These are phyloP conservation scores for Pectinophora gossypiella DNA, from an alignment of 1,140 invertebrate species.

Conservation along the genomic window DNA sequence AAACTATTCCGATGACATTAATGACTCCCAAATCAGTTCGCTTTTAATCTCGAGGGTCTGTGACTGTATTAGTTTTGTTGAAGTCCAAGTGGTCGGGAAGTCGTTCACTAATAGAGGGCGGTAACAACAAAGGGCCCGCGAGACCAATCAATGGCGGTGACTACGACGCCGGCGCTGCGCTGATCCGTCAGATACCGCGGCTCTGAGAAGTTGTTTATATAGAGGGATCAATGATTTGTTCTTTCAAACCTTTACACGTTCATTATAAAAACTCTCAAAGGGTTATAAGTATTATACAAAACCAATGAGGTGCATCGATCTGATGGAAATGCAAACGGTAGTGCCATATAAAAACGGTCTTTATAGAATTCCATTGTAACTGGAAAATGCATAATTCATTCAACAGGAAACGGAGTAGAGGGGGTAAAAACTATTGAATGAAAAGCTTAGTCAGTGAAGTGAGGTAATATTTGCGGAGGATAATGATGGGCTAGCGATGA, in stretches of 20 bases:
- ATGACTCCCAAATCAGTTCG: conserved; percentile 52
- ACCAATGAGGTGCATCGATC: not conserved
- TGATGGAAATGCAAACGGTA: not conserved
- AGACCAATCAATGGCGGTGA: conserved; percentile 35
- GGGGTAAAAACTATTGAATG: conserved; percentile 1
- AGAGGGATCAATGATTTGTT: conserved; percentile 12
- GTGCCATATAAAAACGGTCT: not conserved
- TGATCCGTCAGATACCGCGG: conserved; percentile 20
- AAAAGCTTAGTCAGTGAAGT: not conserved
- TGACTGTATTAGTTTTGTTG: conserved; percentile 41
- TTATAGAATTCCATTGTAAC: not conserved
- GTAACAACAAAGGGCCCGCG: conserved; percentile 40
- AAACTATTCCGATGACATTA: conserved; percentile 60
- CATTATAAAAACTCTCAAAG: not conserved
- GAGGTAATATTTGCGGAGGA: not conserved
- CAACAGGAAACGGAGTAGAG: not conserved
- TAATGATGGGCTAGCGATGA: not conserved
- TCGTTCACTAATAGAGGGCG: conserved; percentile 37
- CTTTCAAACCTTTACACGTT: conserved; percentile 7
- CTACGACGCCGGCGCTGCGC: conserved; percentile 17
- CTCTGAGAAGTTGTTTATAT: conserved; percentile 27
- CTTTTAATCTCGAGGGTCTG: conserved; percentile 36
- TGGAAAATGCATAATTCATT: conserved; percentile 1
- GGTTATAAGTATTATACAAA: not conserved
- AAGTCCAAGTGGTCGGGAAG: conserved; percentile 14